Evolutionary conservation across 2,113 vertebrate genomes (phyloP).

Genomic region (Alaudala cheleensis): DNA sequence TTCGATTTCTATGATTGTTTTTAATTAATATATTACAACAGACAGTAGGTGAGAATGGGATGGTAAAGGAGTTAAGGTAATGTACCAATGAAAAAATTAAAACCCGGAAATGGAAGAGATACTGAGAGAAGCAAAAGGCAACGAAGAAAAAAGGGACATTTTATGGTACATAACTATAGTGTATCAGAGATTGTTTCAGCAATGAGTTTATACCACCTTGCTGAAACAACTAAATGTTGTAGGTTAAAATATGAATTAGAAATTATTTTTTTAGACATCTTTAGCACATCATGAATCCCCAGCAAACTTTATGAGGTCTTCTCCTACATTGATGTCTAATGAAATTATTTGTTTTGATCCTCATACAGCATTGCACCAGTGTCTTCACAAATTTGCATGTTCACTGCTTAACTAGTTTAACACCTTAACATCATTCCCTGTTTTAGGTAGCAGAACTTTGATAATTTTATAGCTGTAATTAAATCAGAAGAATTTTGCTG

Average conservation of each 20-base stretch:
- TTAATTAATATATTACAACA: neutral
- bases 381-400: neutral
- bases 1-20: neutral
- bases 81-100: neutral
- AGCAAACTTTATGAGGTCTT: neutral
- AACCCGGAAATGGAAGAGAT: neutral
- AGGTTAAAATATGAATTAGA: neutral
- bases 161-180: neutral
- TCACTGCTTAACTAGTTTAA: neutral
- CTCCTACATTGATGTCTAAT: neutral
- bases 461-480: constrained; percentile 41
- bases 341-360: neutral
- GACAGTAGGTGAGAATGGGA: neutral
- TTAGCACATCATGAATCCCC: constrained; percentile 1
- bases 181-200: neutral
- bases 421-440: neutral
- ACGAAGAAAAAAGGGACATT: accelerated
- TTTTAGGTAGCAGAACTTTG: neutral
- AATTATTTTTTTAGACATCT: neutral
- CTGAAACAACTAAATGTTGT: neutral
- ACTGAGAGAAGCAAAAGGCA: neutral
- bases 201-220: neutral
- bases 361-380: neutral
- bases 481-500: constrained; percentile 25
- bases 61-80: neutral